Evolutionary conservation across 2,113 vertebrate species (phyloP).

Genomic region (Macrotus californicus): DNA sequence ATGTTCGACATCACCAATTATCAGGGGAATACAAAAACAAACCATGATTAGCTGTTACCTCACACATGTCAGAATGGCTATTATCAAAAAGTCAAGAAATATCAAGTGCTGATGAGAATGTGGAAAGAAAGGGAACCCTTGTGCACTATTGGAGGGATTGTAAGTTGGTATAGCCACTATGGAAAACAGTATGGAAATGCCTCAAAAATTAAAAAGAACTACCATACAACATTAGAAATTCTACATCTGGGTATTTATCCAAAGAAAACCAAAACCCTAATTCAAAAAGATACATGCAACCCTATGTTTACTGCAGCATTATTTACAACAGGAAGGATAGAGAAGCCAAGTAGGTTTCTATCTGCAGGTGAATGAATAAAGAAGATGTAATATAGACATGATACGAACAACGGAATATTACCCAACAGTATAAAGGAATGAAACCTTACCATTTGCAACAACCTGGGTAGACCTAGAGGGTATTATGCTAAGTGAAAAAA

Average conservation of each 20-base stretch:
- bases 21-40: not conserved
- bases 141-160: not conserved
- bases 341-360: not conserved
- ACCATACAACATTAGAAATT: not conserved
- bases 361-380: not conserved
- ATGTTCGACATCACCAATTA: not conserved
- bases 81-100: not conserved
- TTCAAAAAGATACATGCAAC: not conserved
- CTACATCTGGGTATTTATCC: not conserved
- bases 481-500: not conserved
- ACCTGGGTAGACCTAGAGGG: not conserved
- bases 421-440: not conserved
- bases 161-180: not conserved
- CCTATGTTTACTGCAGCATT: not conserved
- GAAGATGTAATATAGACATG: too few relatives aligned
- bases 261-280: not conserved
- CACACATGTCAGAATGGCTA: not conserved
- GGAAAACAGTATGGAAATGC: not conserved
- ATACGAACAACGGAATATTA: too few relatives aligned
- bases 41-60: not conserved
- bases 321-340: not conserved
- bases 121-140: not conserved
- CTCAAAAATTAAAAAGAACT: not conserved
- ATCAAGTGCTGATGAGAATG: not conserved
- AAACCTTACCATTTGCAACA: not conserved